Evolutionary conservation across 2,113 vertebrate species (phyloP).

Genomic region (Meriones unguiculatus): DNA sequence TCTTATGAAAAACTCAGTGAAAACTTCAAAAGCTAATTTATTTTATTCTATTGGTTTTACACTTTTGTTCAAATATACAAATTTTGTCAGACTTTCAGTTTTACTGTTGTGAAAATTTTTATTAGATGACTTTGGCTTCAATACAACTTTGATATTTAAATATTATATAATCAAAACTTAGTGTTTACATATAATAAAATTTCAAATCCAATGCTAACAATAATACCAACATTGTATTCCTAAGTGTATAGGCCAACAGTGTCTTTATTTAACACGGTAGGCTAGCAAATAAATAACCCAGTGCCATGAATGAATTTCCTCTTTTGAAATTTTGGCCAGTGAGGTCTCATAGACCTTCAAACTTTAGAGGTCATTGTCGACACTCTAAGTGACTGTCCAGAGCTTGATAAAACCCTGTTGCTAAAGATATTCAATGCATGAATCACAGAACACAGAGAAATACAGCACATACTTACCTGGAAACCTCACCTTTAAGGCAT

Average conservation of each 20-base stretch:
- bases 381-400: too few relatives aligned
- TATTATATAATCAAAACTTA: too few relatives aligned
- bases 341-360: neutral
- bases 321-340: neutral
- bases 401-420: neutral
- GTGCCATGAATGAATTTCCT: neutral
- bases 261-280: neutral
- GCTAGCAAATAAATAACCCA: neutral
- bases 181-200: neutral
- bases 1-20: neutral
- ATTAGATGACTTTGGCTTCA: neutral
- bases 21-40: neutral
- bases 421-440: neutral
- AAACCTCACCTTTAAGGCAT: neutral
- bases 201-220: neutral
- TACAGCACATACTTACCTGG: neutral
- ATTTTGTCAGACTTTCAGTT: neutral
- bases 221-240: neutral
- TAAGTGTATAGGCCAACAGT: neutral
- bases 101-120: slow-evolving; percentile 17
- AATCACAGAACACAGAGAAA: neutral
- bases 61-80: neutral
- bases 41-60: neutral
- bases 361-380: neutral
- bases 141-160: neutral